Evolutionary conservation across 2,888 invertebrate species (phyloP), one percentile per base, ranked within the genome.

Genomic region (Caenorhabditis sp.): DNA sequence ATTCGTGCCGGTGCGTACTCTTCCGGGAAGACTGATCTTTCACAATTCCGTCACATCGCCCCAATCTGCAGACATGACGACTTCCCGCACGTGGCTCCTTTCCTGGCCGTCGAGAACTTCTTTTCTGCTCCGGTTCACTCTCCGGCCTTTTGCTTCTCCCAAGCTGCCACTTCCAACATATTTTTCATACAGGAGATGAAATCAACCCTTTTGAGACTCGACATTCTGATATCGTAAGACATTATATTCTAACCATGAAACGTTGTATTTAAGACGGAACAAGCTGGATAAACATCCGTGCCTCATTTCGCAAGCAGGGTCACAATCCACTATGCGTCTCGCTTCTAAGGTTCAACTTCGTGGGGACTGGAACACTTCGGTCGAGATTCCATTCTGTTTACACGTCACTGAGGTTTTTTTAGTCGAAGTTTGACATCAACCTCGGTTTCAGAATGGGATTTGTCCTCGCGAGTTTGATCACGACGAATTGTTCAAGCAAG

Each of bases 371-470:
- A 50, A 53, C 11, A 53, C 73, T 9, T 20, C 48, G 22, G 62
- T 79, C 1, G 79, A 79, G 56, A 72, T 72, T 17, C 79, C 79
- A 1, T 79, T 79, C 26, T 79, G 79, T 35, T 26, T 75, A 4
- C 52, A 62, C 17, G 45, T 79, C 11, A 75, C 70, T 7, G 41
- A 75, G 66, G 71, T 77, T 35, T 30, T 22, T 32, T 13, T 11
- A 11, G 1, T 43, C 27, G 8, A 9, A 11, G 2, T 30, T 26
- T 5, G 24, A 30, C 4, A 52, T 4, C 13, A 17, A 24, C 24
- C 2, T 27, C 27, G 6, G 24, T 2, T 71, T 58, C 53, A 78
- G 78, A 62, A 68, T 17, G 79, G 77, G 1, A 11, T 9, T 3
- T 80, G 79, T 27, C 66, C 79, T 0, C 48, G 79, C 15, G 41